Evolutionary conservation across 2,113 vertebrate genomes (phyloP), one percentile per base, ranked within the genome.

Genomic region (Brachionichthys hirsutus): DNA sequence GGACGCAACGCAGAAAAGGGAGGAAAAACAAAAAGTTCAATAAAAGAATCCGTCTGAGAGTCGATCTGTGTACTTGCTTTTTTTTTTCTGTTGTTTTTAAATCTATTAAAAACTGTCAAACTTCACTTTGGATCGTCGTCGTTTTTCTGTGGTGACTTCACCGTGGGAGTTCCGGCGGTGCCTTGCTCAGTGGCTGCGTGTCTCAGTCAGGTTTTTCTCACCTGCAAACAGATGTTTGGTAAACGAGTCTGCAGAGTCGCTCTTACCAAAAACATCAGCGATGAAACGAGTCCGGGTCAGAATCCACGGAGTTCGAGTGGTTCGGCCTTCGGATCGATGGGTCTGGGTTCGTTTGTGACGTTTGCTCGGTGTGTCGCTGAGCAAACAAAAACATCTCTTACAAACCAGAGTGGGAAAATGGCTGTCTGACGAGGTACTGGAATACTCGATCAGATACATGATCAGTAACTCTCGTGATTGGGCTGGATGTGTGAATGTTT

Each of bases 201-300:
- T 49, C 19, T 74, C 54, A 19, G 43, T 73, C 64, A 73, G 76
- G 79, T 75, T 87, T n/a, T 87, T 92, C 88, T 89, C 80, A 87
- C 87, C 89, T 92, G 90, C 91, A 91, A 92, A 92, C 91, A 91
- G 91, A 92, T 89, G 62, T 79, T 82, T 78, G 67, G 81, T 81
- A 81, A 80, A 82, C 0, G 19, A 36, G 63, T 80, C 62, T 60
- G 36, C 73, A 58, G 67, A 68, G 24, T 4, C 53, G 64, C 56
- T 76, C 55, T 58, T 19, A 52, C 19, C 72, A 2, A 20, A 38
- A 35, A 40, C 8, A 18, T 56, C 41, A 55, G 51, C 45, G 50
- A 18, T 7, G 2, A 64, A 2, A 3, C 5, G 12, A 14, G 14
- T 30, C 24, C 8, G 8, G 3, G 8, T 30, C 24, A 30, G 24